Percentiles rank a stretch among this genome's conserved stretches.
Conservation (phyloP, 2,113 vertebrate species). For the Salvator merianae region DNA sequence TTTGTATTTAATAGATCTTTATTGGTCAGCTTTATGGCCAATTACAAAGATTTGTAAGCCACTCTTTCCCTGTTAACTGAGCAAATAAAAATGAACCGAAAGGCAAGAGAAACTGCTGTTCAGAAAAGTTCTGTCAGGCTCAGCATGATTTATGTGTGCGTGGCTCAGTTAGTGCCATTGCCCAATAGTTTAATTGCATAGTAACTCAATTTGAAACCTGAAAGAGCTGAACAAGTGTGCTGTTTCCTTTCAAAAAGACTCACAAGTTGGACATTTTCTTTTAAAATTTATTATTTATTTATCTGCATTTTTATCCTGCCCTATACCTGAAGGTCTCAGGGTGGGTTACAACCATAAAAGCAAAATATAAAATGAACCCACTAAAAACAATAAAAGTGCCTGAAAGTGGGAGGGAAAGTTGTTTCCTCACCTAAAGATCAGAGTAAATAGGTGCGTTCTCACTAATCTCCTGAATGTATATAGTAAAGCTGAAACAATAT, state of each 20-base stretch:
- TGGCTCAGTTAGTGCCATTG: neutral
- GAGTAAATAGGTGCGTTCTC: no score
- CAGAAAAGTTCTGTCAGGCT: neutral
- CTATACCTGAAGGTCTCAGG: no score
- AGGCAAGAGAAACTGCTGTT: neutral
- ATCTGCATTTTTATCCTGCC: no score
- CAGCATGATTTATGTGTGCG: conserved; percentile 1
- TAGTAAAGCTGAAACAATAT: no score
- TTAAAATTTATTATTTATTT: no score
- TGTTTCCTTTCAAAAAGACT: neutral
- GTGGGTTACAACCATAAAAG: no score
- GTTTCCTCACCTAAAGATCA: no score
- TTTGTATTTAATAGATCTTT: neutral
- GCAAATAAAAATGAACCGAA: neutral
- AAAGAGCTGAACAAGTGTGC: neutral
- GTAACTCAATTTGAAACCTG: conserved; percentile 8
- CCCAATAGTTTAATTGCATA: conserved; percentile 18
- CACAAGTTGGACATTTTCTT: neutral
- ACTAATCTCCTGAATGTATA: no score
- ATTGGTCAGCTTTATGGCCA: conserved; percentile 1
- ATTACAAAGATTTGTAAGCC: neutral
- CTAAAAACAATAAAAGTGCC: no score
- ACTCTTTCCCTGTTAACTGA: neutral
- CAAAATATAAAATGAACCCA: no score
- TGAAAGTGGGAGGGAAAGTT: no score